These are phyloP conservation scores for Crocodylus rhombifer DNA, from an alignment of 2,797 vertebrate species.

Conservation along the genomic window DNA sequence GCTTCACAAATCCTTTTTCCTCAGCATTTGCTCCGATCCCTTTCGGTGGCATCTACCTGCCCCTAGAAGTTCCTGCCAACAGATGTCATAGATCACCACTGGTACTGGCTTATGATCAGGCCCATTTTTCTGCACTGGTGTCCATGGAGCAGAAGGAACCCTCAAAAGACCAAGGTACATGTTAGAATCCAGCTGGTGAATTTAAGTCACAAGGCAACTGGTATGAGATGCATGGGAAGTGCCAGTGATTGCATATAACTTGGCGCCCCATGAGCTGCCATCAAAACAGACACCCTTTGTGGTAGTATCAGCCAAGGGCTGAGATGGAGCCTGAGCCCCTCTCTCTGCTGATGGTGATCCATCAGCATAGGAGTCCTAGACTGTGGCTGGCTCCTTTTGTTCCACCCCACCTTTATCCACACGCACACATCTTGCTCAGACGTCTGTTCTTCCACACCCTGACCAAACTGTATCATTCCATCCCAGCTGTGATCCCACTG, in stretches of 20 bases:
- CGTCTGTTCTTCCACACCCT: accelerated
- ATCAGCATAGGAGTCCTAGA: neutral
- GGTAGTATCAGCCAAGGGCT: accelerated
- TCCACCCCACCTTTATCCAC: neutral
- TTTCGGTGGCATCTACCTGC: conserved; percentile 96
- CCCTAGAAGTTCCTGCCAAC: conserved; percentile 91
- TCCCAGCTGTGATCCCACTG: conserved; percentile 94
- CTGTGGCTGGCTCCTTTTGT: neutral
- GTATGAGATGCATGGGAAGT: accelerated
- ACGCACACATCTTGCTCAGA: neutral
- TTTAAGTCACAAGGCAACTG: too few species aligned
- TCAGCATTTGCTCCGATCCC: conserved; percentile 97
- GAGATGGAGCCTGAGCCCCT: neutral
- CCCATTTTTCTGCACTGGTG: conserved; percentile 97
- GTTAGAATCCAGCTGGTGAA: accelerated
- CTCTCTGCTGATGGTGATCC: too few species aligned
- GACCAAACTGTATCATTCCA: accelerated
- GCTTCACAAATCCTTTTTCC: accelerated
- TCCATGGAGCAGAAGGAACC: conserved; percentile 97
- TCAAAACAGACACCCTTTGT: accelerated
- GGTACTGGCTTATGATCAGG: conserved; percentile 96
- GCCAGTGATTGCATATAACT: accelerated
- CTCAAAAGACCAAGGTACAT: conserved; percentile 91
- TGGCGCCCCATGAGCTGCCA: accelerated
- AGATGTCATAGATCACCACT: conserved; percentile 95